Evolutionary conservation across 2,888 invertebrate species (phyloP).

Genomic region (Sminthurides aquaticus): DNA sequence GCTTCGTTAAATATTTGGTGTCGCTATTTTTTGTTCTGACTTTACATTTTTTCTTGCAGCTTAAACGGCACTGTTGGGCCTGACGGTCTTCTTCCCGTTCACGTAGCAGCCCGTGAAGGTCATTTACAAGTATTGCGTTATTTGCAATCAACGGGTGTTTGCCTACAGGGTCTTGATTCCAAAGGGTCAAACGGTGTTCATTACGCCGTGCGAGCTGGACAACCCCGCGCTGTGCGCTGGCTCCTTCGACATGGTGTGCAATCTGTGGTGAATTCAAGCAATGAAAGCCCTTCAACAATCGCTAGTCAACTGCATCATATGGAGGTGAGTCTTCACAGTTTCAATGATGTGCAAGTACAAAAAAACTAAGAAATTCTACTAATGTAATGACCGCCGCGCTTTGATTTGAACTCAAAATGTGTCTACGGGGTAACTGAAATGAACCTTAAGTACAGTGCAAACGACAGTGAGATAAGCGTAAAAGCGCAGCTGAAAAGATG

Average conservation of each 20-base stretch:
- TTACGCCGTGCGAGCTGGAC: constrained; percentile 50
- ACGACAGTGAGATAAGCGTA: no score
- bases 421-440: no score
- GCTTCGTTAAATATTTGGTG: no score
- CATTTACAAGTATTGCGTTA: constrained; percentile 51
- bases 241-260: constrained; percentile 73
- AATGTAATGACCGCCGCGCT: no score
- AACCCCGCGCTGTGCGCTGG: constrained; percentile 62
- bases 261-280: constrained; percentile 72
- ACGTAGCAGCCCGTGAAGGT: constrained; percentile 79
- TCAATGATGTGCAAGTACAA: no score
- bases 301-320: constrained; percentile 85
- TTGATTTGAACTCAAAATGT: background rate
- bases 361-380: no score
- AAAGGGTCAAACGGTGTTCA: constrained; percentile 47
- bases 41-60: constrained; percentile 27
- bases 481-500: no score
- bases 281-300: constrained; percentile 83
- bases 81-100: constrained; percentile 80
- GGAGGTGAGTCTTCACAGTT: constrained; percentile 58
- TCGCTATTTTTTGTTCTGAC: no score
- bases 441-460: no score
- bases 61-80: constrained; percentile 42
- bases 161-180: constrained; percentile 37
- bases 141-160: constrained; percentile 38